phyloP scores from a whole-genome alignment of 2,888 invertebrate genomes.

The Criorhina ranunculi region DNA sequence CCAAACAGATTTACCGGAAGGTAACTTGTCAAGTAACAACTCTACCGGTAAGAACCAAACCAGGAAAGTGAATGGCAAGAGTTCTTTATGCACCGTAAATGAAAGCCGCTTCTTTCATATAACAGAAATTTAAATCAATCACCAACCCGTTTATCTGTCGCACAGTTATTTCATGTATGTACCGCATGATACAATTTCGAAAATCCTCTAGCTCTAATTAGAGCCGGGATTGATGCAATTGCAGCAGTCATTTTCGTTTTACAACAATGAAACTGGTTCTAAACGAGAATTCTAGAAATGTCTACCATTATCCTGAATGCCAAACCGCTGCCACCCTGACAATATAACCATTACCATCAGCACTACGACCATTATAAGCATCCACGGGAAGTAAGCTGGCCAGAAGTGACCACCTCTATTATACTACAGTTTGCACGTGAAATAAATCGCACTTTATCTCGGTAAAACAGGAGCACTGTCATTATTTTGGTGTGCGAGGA shows the following conservation, averaged over 20 bases:
- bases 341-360: constrained; percentile 48
- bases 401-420: constrained; percentile 8
- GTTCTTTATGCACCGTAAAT: not conserved
- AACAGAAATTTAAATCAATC: constrained; percentile 20
- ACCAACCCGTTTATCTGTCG: constrained; percentile 2
- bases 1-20: no score
- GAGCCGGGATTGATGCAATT: constrained; percentile 48
- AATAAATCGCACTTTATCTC: constrained; percentile 23
- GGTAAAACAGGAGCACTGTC: constrained; percentile 56
- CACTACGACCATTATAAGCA: constrained; percentile 28
- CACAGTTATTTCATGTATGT: not conserved
- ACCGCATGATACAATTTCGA: constrained; percentile 10
- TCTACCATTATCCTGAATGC: constrained; percentile 27
- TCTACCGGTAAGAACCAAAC: not conserved
- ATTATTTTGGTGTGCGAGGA: constrained; percentile 44
- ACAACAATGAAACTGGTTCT: constrained; percentile 23
- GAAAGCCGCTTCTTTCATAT: not conserved
- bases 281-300: constrained; percentile 19
- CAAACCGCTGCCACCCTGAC: constrained; percentile 31
- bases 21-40: no score
- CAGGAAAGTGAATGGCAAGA: not conserved
- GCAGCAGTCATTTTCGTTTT: constrained; percentile 35
- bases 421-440: constrained; percentile 13
- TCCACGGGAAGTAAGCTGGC: constrained; percentile 9
- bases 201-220: constrained; percentile 42